Base-by-base conservation (phyloP, 2,888 invertebrate species). In the Limnephilus marmoratus region DNA sequence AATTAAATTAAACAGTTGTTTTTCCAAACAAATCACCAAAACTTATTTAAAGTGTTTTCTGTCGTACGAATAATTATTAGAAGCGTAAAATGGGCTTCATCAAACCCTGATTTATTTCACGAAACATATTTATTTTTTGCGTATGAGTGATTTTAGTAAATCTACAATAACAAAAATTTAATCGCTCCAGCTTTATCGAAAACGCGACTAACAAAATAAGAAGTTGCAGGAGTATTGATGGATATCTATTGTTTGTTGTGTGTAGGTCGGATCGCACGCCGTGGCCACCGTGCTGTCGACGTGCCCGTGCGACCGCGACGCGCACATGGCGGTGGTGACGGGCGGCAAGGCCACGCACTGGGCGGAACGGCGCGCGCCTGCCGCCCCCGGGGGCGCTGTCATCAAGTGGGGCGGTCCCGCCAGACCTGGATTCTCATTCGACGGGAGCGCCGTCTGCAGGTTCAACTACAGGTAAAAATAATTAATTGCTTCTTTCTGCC, bases 341-440 rank as follows among this genome's bases (percentile, higher is more conserved):
- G 97, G 97, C 37, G 97, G 97, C 0, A 96, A 97, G 45, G 97
- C 97, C 12, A 97, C 97, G 1, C 97, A 97, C 94, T 97, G 97
- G 97, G 97, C 97, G 0, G 96, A 97, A 2, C 96, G 97, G 0
- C 96, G 97, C 2, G 95, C 96, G 0, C 95, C 1, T 1, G 68
- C 88, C 9, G 41, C 90, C 31, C 82, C 87, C n/a, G 81, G 37
- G n/a, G 87, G 81, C 7, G 94, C 94, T 83, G 89, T 93, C n/a
- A 91, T 93, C 37, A 91, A 92, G 34, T 93, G 93, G 93, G 92
- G 93, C n/a, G 92, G 93, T 1, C 80, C 91, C 80, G 90, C 68
- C 15, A 37, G 53, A 2, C 82, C 81, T 29, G 88, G 83, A 18
- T 81, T 41, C 49, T 92, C 91, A 7, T 95, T 95, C 81, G 96